These are phyloP conservation scores for Pomacea maculata DNA, from an alignment of 1,140 invertebrate genomes.

Conservation along the genomic window DNA sequence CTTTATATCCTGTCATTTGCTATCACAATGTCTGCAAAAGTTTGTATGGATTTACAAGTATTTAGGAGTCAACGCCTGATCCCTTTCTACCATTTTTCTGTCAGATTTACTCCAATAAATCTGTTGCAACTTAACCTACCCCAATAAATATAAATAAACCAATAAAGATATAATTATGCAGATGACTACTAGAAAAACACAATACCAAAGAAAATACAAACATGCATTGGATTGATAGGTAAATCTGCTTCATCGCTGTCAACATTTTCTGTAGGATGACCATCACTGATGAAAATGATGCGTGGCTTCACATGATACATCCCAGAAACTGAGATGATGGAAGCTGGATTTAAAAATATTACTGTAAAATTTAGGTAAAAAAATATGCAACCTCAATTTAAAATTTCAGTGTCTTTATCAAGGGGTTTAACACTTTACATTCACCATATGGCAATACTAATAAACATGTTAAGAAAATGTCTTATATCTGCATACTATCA, in stretches of 20 bases:
- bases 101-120: neutral
- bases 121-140: neutral
- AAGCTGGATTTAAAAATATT: slow-evolving; percentile 5
- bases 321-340: slow-evolving; percentile 12
- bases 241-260: neutral
- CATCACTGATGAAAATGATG: slow-evolving; percentile 26
- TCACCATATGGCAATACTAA: neutral
- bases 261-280: slow-evolving; percentile 12
- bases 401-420: neutral
- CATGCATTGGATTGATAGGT: slow-evolving; percentile 11
- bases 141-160: neutral
- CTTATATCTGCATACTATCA: neutral
- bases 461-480: neutral
- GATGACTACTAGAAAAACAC: neutral
- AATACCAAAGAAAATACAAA: neutral
- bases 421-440: neutral
- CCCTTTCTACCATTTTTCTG: too few species aligned
- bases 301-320: slow-evolving; percentile 11
- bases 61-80: too few species aligned
- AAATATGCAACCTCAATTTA: neutral
- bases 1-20: too few species aligned
- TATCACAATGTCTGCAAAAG: too few species aligned
- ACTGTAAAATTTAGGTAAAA: neutral
- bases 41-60: too few species aligned
- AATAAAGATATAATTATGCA: neutral